Base-by-base conservation (phyloP, 92 coral and sea anemone species). In the Porites lobata region DNA sequence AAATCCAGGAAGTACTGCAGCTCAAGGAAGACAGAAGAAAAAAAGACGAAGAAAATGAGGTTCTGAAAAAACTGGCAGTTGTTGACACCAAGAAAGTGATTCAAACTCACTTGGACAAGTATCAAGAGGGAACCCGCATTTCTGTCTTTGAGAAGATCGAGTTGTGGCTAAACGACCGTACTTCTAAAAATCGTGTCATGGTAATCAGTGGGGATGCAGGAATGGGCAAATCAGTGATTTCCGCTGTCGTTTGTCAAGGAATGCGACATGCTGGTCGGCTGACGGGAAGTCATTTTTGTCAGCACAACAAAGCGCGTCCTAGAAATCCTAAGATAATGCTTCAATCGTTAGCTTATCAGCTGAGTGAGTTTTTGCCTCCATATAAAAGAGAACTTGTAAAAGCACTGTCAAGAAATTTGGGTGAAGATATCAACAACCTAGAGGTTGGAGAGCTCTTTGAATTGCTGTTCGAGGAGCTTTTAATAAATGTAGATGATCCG, bases 171-270 rank as follows among this genome's bases (percentile, higher is more conserved):
- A 10, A 67, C 18, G 80, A 80, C 22, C 26, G 14, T 7, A 82
- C 65, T 8, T 89, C 86, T 17, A 22, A 75, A 54, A 71, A 69
- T 59, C 85, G 82, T 20, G 91, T 88, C 32, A 58, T 38, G 6
- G 43, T 38, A 38, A 4, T 38, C 43, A 38, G 43, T 38, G 43
- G 43, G 3, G 47, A 22, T 63, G 88, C 94, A 0, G 94, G 94
- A 12, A 88, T 91, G 80, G 94, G 94, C 8, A 91, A 91, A 62
- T 91, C 94, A 7, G 94, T 91, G 7, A 77, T 91, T 54, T 75
- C 94, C 21, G 94, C 94, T 20, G 56, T 67, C 14, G 22, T 68
- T 1, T 91, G 94, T 38, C 53, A 83, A 75, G 65, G 58, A 51
- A 77, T 91, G 85, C 52, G 8, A 11, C 24, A 87, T 15, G 58